Conservation (phyloP, 2,113 vertebrate species). For the Embiotoca jacksoni region DNA sequence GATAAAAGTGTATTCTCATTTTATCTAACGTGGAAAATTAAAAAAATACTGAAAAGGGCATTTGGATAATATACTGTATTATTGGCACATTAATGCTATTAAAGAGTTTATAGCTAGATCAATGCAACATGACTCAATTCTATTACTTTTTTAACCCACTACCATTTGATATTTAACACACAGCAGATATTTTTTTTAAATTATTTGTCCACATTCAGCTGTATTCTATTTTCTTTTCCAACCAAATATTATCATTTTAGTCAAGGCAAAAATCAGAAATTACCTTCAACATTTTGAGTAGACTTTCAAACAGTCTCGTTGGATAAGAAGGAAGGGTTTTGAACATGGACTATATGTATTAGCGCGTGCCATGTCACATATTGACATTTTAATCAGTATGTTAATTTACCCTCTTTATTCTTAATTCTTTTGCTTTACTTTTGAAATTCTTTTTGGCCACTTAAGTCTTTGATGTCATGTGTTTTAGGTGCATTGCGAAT, state of each 20-base stretch:
- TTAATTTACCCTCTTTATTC: too few species aligned
- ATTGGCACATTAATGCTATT: neutral
- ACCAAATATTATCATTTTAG: constrained; percentile 55
- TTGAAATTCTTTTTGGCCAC: too few species aligned
- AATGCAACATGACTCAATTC: neutral
- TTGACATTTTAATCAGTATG: too few species aligned
- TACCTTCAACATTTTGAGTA: constrained; percentile 18
- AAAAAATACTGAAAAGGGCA: neutral
- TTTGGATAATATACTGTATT: neutral
- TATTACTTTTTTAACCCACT: neutral
- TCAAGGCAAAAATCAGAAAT: constrained; percentile 33
- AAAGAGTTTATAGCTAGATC: neutral
- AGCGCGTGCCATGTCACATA: too few species aligned
- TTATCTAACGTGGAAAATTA: neutral
- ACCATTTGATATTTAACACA: neutral
- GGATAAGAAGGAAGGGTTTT: neutral
- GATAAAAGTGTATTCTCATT: too few species aligned
- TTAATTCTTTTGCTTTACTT: too few species aligned
- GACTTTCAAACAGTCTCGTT: neutral
- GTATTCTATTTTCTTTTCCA: constrained; percentile 57
- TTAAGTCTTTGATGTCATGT: neutral
- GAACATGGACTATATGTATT: too few species aligned
- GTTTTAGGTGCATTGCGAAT: too few species aligned
- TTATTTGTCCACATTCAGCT: constrained; percentile 7
- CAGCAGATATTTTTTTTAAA: neutral